A percentile compares a stretch with the other conserved stretches of the same genome.
Conservation (phyloP, 2,113 vertebrate genomes). For the Nothoprocta perdicaria region DNA sequence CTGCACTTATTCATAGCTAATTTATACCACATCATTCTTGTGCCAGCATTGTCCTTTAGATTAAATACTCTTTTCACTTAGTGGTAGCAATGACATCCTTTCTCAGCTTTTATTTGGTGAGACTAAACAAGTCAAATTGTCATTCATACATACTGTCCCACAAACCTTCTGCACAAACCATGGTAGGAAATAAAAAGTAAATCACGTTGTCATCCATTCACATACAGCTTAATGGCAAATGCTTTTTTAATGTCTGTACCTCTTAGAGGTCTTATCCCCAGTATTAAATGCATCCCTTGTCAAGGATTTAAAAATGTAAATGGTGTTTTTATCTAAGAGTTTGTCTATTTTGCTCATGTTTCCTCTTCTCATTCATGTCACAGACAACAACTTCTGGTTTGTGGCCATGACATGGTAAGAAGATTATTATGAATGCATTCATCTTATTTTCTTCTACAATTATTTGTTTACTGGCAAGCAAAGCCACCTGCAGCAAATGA, state of each 20-base stretch:
- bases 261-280: accelerated
- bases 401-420: neutral
- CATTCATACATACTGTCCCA: neutral
- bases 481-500: neutral
- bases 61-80: neutral
- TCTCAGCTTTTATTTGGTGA: conserved; percentile 24
- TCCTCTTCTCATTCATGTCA: neutral
- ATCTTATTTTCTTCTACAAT: neutral
- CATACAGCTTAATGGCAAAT: neutral
- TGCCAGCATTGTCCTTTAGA: neutral
- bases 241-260: neutral
- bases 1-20: neutral
- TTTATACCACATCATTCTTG: neutral
- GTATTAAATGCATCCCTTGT: neutral
- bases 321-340: neutral
- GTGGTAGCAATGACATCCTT: conserved; percentile 6
- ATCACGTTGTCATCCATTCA: neutral
- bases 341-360: neutral
- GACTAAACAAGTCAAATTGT: conserved; percentile 44
- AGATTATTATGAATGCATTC: neutral
- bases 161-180: neutral
- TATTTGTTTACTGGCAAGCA: neutral
- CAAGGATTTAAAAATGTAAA: neutral
- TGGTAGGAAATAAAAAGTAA: neutral
- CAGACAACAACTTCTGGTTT: neutral